Percentiles rank a stretch among this genome's conserved stretches.
phyloP scores from a whole-genome alignment of 2,888 invertebrate genomes.

The Apamea sordens region DNA sequence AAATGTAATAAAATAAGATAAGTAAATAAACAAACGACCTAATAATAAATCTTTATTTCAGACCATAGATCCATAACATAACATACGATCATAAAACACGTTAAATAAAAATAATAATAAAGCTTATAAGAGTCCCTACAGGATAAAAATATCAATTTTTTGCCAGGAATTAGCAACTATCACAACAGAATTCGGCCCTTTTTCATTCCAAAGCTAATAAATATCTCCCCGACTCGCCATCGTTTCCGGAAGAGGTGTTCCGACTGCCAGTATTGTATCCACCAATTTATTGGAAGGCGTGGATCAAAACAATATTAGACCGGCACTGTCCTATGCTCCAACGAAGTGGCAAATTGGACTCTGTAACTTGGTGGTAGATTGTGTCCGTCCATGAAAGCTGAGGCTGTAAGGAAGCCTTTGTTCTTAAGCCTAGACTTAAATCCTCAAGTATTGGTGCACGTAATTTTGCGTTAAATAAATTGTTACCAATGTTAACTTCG shows the following conservation, averaged over 20 bases:
- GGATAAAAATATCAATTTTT: too few species aligned
- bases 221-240: slow-evolving; percentile 2
- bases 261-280: slow-evolving; percentile 14
- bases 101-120: too few species aligned
- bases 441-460: too few species aligned
- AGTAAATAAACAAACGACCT: too few species aligned
- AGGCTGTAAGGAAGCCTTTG: background rate
- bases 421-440: background rate
- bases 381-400: slow-evolving; percentile 31
- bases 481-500: too few species aligned
- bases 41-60: too few species aligned
- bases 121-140: too few species aligned
- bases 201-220: slow-evolving; percentile 6
- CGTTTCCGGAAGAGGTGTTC: slow-evolving; percentile 3
- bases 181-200: background rate
- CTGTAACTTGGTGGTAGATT: slow-evolving; percentile 17
- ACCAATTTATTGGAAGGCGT: slow-evolving; percentile 28
- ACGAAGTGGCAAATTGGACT: slow-evolving; percentile 57
- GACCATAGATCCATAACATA: too few species aligned
- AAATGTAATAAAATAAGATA: too few species aligned
- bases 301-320: slow-evolving; percentile 43
- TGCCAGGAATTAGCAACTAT: too few species aligned
- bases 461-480: too few species aligned
- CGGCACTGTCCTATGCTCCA: slow-evolving; percentile 40
- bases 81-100: too few species aligned